These are phyloP conservation scores for Drosophila demipolita DNA, from an alignment of 2,888 invertebrate genomes.

Conservation along the genomic window DNA sequence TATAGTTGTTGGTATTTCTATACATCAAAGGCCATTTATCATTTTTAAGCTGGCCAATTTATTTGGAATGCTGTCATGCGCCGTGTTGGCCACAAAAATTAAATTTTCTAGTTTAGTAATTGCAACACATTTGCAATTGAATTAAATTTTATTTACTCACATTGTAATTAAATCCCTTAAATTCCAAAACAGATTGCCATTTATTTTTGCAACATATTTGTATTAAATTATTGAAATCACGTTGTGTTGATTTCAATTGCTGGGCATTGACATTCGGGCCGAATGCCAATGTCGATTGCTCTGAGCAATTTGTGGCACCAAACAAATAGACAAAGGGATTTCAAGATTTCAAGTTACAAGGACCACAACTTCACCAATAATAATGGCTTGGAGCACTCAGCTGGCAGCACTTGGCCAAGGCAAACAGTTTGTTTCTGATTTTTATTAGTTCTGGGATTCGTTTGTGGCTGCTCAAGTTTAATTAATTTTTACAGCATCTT, in stretches of 20 bases:
- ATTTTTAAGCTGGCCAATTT: constrained; percentile 19
- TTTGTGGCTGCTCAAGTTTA: constrained; percentile 40
- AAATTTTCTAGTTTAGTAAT: neutral
- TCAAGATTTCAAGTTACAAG: neutral
- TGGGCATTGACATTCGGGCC: constrained; percentile 31
- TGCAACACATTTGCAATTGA: constrained; percentile 6
- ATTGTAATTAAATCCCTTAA: neutral
- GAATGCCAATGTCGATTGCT: constrained; percentile 4
- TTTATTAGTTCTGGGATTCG: constrained; percentile 63
- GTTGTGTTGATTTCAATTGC: constrained; percentile 42
- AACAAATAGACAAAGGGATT: constrained; percentile 6
- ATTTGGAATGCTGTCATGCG: neutral
- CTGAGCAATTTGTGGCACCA: neutral
- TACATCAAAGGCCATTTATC: constrained; percentile 36
- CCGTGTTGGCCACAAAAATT: neutral
- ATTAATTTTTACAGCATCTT: constrained; percentile 54
- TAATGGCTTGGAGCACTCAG: constrained; percentile 8
- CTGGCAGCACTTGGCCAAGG: neutral
- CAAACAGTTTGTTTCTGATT: constrained; percentile 27
- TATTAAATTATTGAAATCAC: constrained; percentile 4
- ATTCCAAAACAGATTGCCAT: neutral
- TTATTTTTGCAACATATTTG: neutral
- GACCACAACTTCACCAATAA: constrained; percentile 4
- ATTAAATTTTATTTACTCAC: neutral
- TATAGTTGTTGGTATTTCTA: constrained; percentile 12